Evolutionary conservation across 2,113 vertebrate species (phyloP).

Genomic region (Platysternon megacephalum): DNA sequence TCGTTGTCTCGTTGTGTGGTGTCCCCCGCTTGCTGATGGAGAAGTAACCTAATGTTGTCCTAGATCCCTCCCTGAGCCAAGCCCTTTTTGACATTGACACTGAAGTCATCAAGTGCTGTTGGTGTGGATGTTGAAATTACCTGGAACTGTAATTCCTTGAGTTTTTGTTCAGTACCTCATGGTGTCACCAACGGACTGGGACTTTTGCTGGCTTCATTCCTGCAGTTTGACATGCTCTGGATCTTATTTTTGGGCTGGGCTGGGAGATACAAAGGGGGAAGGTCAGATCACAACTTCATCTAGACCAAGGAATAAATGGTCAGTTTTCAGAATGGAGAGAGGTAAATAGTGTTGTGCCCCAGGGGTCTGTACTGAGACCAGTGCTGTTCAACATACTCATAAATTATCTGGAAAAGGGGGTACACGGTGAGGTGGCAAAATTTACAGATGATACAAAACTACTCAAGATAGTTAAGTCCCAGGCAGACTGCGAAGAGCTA

Average conservation of each 20-base stretch:
- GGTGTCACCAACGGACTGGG: neutral
- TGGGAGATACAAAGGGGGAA: neutral
- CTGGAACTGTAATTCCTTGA: neutral
- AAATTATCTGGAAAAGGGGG: no score
- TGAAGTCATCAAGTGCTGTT: neutral
- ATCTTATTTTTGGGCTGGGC: neutral
- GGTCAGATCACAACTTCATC: neutral
- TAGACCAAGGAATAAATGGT: neutral
- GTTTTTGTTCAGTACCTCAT: neutral
- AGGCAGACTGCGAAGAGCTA: no score
- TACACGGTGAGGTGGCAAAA: no score
- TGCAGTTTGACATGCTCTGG: neutral
- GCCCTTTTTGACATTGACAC: neutral
- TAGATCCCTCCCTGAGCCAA: neutral
- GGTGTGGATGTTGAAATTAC: neutral
- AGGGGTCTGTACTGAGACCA: no score
- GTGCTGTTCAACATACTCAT: no score
- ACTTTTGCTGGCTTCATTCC: neutral
- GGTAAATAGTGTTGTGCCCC: no score
- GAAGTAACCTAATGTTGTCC: neutral
- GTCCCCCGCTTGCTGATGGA: neutral
- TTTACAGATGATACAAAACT: no score
- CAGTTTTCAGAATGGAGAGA: no score
- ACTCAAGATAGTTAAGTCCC: no score
- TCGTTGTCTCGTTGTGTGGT: neutral